Percentiles rank a stretch among this genome's conserved stretches.
Conservation (phyloP, 2,888 invertebrate species). For the Lacanobia wlatinum region DNA sequence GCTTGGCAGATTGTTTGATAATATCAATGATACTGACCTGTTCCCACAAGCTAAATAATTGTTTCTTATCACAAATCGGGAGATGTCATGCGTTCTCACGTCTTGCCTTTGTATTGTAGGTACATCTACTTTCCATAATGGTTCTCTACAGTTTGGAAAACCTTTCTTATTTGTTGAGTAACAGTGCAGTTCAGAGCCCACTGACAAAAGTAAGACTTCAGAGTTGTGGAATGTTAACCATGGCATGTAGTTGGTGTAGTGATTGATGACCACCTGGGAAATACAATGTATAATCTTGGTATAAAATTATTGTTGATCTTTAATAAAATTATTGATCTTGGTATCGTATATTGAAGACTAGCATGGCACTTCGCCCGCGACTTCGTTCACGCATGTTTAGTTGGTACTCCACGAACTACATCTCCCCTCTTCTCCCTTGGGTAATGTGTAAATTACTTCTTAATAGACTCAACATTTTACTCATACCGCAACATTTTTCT, state of each 20-base stretch:
- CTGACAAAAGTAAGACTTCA: constrained; percentile 75
- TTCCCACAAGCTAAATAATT: constrained; percentile 83
- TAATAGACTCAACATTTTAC: too few species aligned
- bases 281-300: background rate
- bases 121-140: constrained; percentile 78
- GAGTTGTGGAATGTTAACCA: constrained; percentile 80
- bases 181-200: constrained; percentile 80
- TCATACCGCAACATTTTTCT: too few species aligned
- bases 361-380: too few species aligned
- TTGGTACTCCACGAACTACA: too few species aligned
- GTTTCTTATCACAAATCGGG: constrained; percentile 82
- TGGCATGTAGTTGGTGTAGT: constrained; percentile 83
- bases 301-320: too few species aligned
- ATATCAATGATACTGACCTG: constrained; percentile 74
- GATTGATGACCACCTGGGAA: constrained; percentile 76
- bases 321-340: too few species aligned
- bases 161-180: constrained; percentile 75
- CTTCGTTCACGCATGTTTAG: too few species aligned
- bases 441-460: too few species aligned
- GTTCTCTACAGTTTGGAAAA: constrained; percentile 68
- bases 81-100: constrained; percentile 86
- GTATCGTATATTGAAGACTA: too few species aligned
- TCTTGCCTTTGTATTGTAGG: constrained; percentile 80
- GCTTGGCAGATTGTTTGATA: too few species aligned
- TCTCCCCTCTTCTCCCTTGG: too few species aligned